These are phyloP conservation scores for Myotis planiceps DNA, from an alignment of 2,797 vertebrate species.

Conservation along the genomic window DNA sequence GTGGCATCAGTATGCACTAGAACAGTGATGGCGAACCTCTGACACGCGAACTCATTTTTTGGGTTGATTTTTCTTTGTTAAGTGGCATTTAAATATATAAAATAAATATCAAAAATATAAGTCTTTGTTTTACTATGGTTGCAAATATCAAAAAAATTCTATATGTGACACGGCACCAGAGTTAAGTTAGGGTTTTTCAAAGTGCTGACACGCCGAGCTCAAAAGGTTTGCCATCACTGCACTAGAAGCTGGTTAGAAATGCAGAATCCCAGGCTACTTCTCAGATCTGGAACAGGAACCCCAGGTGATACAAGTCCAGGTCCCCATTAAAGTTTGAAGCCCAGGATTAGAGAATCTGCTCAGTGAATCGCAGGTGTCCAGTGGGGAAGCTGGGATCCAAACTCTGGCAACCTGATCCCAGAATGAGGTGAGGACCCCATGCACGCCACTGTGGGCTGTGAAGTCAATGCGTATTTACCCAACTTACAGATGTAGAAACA, in stretches of 20 bases:
- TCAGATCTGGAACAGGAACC: background rate
- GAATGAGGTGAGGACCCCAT: background rate
- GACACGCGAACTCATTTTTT: too few species aligned
- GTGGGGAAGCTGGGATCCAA: background rate
- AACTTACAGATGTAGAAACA: background rate
- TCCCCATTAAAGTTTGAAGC: background rate
- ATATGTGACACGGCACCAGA: too few species aligned
- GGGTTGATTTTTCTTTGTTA: too few species aligned
- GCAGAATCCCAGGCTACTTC: background rate
- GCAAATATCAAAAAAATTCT: too few species aligned
- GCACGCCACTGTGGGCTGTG: background rate
- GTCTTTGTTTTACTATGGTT: too few species aligned
- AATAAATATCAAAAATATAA: too few species aligned
- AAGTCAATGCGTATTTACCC: background rate
- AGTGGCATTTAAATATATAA: too few species aligned
- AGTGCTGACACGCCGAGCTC: too few species aligned
- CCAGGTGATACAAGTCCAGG: background rate
- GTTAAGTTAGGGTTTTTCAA: too few species aligned
- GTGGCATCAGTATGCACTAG: background rate
- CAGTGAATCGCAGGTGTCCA: background rate
- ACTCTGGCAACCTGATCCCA: background rate
- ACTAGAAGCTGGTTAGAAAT: background rate
- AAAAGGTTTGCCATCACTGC: too few species aligned
- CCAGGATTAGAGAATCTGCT: background rate
- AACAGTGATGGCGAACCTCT: too few species aligned